phyloP scores from a whole-genome alignment of 1,140 invertebrate species.

The Macrocentrus cingulum region DNA sequence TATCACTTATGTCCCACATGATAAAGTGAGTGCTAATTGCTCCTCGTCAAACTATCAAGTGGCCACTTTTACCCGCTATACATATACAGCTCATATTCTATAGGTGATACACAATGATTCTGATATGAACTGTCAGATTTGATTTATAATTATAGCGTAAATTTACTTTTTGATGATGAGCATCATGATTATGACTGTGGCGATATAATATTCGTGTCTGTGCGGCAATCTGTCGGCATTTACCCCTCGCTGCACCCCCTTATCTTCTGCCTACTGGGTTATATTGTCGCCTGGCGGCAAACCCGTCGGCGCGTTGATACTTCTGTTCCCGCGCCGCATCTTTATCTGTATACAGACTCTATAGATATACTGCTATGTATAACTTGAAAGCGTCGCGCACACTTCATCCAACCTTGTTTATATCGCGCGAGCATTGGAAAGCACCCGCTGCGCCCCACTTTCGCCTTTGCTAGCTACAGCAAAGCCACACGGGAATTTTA shows the following conservation, averaged over 20 bases:
- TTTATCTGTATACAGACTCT: background rate
- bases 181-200: conserved; percentile 54
- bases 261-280: no score
- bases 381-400: background rate
- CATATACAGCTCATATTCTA: no score
- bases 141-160: no score
- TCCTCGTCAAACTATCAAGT: no score
- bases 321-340: background rate
- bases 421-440: background rate
- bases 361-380: no score
- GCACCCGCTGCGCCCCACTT: conserved; percentile 31
- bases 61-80: no score
- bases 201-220: no score
- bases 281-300: no score
- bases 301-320: conserved; percentile 2
- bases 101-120: no score
- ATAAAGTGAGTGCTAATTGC: no score
- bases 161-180: conserved; percentile 15
- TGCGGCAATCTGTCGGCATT: conserved; percentile 51
- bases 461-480: conserved; percentile 22
- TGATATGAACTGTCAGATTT: no score
- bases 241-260: conserved; percentile 7
- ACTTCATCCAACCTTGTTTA: conserved; percentile 1
- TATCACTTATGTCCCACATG: no score
- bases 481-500: conserved; percentile 52